Evolutionary conservation across 2,888 invertebrate genomes (phyloP).

Genomic region (Aplocera efformata): DNA sequence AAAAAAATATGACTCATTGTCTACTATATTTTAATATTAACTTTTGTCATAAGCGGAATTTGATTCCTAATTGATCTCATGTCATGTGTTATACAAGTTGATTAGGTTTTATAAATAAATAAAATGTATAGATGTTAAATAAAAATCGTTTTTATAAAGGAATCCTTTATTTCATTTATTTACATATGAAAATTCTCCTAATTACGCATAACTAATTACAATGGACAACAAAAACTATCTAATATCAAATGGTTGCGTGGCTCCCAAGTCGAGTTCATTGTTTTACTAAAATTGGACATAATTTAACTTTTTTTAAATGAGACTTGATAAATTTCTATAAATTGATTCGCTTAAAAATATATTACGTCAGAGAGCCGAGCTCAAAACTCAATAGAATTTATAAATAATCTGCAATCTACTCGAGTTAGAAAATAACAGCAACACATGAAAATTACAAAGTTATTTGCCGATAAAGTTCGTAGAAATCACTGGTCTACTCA

Average conservation of each 20-base stretch:
- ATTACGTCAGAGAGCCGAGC: constrained; percentile 15
- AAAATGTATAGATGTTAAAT: constrained; percentile 19
- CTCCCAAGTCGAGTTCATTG: constrained; percentile 37
- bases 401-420: not conserved
- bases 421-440: not conserved
- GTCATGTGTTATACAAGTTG: constrained; percentile 3
- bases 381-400: no score
- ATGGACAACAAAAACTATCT: constrained; percentile 73
- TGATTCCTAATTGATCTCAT: constrained; percentile 22
- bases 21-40: no score
- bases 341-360: constrained; percentile 26
- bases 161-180: constrained; percentile 74
- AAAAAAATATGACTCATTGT: no score
- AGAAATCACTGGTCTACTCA: no score
- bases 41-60: no score
- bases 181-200: constrained; percentile 78
- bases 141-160: constrained; percentile 58
- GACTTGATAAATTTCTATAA: constrained; percentile 28
- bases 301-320: no score
- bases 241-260: constrained; percentile 65
- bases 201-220: constrained; percentile 73
- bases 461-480: no score
- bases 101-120: constrained; percentile 7
- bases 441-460: not conserved
- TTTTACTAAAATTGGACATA: constrained; percentile 16